phyloP scores from a whole-genome alignment of 1,140 invertebrate genomes.

The Venturia canescens region DNA sequence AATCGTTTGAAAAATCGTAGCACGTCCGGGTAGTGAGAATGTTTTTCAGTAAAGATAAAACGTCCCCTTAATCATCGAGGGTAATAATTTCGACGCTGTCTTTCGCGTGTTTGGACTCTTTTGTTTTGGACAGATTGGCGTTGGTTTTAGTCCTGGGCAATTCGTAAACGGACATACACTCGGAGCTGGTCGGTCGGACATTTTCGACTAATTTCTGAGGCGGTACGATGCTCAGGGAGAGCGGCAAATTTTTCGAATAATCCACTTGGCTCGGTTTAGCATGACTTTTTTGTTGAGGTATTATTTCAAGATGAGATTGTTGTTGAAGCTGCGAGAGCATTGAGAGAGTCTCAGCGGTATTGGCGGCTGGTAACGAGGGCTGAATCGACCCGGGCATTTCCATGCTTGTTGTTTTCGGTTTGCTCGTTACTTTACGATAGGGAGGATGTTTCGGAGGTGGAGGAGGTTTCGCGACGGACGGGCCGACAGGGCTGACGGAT shows the following conservation, averaged over 20 bases:
- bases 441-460: constrained; percentile 43
- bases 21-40: background rate
- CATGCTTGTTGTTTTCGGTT: constrained; percentile 52
- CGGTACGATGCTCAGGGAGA: constrained; percentile 54
- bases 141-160: constrained; percentile 59
- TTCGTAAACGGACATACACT: constrained; percentile 63
- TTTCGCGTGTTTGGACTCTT: constrained; percentile 58
- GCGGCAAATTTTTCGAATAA: constrained; percentile 62
- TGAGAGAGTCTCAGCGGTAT: constrained; percentile 59
- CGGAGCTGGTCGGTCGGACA: constrained; percentile 50
- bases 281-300: constrained; percentile 71
- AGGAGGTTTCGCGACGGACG: constrained; percentile 35
- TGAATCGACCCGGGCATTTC: constrained; percentile 52
- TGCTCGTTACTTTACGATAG: constrained; percentile 57
- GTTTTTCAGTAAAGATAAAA: background rate
- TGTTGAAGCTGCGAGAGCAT: constrained; percentile 80
- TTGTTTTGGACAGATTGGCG: constrained; percentile 43
- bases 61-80: constrained; percentile 70
- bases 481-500: constrained; percentile 62
- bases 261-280: constrained; percentile 56
- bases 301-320: constrained; percentile 81
- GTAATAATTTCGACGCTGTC: constrained; percentile 74
- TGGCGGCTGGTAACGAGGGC: constrained; percentile 48
- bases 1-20: background rate
- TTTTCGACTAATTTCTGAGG: constrained; percentile 61